Base-by-base conservation (phyloP, 2,888 invertebrate genomes). In the Dysmachus trigonus region DNA sequence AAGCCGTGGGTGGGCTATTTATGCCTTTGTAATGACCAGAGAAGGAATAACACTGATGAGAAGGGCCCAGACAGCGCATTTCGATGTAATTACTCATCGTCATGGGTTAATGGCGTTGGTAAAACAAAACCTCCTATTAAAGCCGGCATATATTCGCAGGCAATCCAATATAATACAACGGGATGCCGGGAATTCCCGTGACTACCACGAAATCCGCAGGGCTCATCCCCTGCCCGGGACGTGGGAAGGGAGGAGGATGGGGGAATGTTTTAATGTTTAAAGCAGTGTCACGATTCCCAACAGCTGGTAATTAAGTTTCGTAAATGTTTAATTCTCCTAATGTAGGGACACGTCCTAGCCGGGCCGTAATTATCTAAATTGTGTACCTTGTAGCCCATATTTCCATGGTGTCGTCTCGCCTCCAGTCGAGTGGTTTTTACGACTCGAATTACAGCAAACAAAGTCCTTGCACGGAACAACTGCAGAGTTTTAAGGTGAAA, bases 291-390 rank as follows among this genome's bases (percentile, higher is more conserved):
- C 41, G 77, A 77, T 47, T 77, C 27, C 30, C 30, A 62, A 31
- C 81, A 33, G 53, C 62, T 53, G 53, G 81, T 82, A 82, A 82
- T 82, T 82, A 82, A 82, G 53, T 35, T 22, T 30, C 35, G 62
- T 82, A 82, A 82, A 82, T 82, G 81, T 82, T 82, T 82, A 82
- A 82, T 82, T 82, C 62, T 33, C 81, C 81, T 82, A 82, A 82
- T 82, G 81, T 82, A 53, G 18, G 53, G 62, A 30, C 62, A 53
- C 81, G 33, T 35, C 62, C 41, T 82, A 33, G 31, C 81, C 47
- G 33, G 31, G 62, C 62, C 62, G 81, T 82, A 82, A 82, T 82
- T 82, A 82, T 82, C 81, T 82, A 82, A 82, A 82, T 82, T 82
- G 81, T 82, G 47, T 82, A 62, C 81, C 81, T 82, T 82, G 81